Evolutionary conservation across 2,797 vertebrate genomes (phyloP), one percentile per base, ranked within the genome.

Genomic region (Mormyrus proboscirostris): DNA sequence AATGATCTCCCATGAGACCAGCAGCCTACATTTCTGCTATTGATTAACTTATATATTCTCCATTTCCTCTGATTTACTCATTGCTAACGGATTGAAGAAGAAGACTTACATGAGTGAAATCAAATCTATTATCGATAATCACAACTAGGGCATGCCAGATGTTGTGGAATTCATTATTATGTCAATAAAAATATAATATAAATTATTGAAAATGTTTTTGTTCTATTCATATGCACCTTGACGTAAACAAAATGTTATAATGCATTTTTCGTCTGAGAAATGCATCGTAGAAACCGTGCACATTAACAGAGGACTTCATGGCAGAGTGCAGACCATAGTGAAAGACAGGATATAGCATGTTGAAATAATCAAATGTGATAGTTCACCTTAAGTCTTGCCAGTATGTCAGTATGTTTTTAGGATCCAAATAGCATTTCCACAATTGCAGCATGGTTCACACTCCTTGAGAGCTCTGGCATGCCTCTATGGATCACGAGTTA

Each of bases 1-100:
- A 91, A 94, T 93, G 93, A 94, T 91, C 94, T 95, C 95, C 95
- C 95, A 92, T 93, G 96, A 95, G 95, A 96, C 93, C 90, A 89
- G 95, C 96, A 95, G 95, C 95, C 96, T 96, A 90, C 95, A 94
- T 94, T 95, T 95, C 94, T 92, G 94, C 95, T 94, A 94, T 94
- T 95, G 95, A 95, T 94, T 94, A 92, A 91, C 92, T 91, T 93
- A 94, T 92, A 93, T 93, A 94, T 95, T 93, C 91, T 94, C 94
- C 94, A 93, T 93, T 93, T 93, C 91, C 91, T 93, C 93, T 94
- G 93, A 92, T 89, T 93, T 92, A 93, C 94, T 95, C 95, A 95
- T 91, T 91, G 88, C 91, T 94, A 93, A 62, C 53, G 14, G 22
- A 19, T 86, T 55, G 5, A 86, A 86, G 12, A 57, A 86, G 53